Base-by-base conservation (phyloP, 2,888 invertebrate species). In the Drosophila lutescens region DNA sequence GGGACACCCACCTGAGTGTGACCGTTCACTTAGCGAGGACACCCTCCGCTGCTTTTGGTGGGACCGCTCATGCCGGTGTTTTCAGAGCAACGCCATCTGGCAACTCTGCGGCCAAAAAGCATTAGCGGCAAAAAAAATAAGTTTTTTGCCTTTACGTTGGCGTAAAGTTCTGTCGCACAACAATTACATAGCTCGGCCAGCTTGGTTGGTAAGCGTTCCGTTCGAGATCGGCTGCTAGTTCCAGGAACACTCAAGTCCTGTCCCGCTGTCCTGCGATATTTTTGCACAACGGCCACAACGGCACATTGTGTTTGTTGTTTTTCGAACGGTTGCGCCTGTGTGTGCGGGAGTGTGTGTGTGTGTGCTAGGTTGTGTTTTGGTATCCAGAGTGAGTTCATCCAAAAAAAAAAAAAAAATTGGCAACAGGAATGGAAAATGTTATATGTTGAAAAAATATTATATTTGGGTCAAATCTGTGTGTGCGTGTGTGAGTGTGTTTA, bases 391-490 rank as follows among this genome's bases (percentile, higher is more conserved):
- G 71, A 71, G 69, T 70, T 65, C 43, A 44, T 43, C 47, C 34
- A 50, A 38, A 50, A 44, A 12, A 44, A 46, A 53, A 47, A 54
- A 46, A 23, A 20, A 30, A 43, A 41, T 4, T 8, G 1, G 41
- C 50, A 15, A 36, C 44, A 26, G 41, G 50, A 55, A 55, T 12
- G 40, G 20, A 30, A 44, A 41, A 32, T 59, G 58, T 59, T 40
- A 68, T 56, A 55, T 20, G 40, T 47, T 40, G 40, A 59, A 63
- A 59, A 63, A 23, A 32, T 66, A 46, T 34, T 74, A 76, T 73
- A 87, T 65, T 82, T 85, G 70, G 82, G 82, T 79, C 88, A 82
- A 46, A 49, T 55, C 32, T 40, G 44, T 32, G 15, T 9, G 13
- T 46, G 61, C 26, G 15, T 69, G 46, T 44, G 32, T 63, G 51